A percentile compares a stretch with the other conserved stretches of the same genome.
phyloP scores from a whole-genome alignment of 2,113 vertebrate genomes.

The Herpetotheres cachinnans region DNA sequence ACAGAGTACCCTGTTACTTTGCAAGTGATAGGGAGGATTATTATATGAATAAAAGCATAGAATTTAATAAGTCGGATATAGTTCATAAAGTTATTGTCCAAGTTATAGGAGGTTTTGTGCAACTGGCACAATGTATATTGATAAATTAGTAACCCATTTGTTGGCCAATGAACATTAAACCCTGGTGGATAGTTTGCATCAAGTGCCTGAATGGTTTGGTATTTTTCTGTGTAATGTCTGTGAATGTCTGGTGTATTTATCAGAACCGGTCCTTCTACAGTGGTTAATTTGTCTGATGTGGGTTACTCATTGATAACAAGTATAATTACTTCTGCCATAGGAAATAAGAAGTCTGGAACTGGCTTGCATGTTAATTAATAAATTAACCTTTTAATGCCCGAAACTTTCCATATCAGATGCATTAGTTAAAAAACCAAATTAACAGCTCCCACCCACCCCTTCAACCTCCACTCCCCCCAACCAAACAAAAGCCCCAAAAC shows the following conservation, averaged over 20 bases:
- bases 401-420: background rate
- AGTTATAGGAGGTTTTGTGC: background rate
- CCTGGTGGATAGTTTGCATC: background rate
- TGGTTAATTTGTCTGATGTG: background rate
- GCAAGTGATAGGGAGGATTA: background rate
- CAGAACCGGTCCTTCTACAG: background rate
- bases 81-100: background rate
- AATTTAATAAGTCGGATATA: background rate
- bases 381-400: background rate
- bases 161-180: background rate
- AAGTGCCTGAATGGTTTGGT: background rate
- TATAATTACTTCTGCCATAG: background rate
- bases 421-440: background rate
- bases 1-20: background rate
- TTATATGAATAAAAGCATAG: background rate
- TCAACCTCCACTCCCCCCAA: background rate
- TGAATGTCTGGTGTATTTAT: background rate
- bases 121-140: background rate
- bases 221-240: background rate
- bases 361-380: too few species aligned
- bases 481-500: background rate
- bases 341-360: background rate
- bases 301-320: background rate
- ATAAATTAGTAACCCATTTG: background rate
- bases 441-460: background rate